These are phyloP conservation scores for Lasioglossum vierecki DNA, from an alignment of 2,888 invertebrate species.

Conservation along the genomic window DNA sequence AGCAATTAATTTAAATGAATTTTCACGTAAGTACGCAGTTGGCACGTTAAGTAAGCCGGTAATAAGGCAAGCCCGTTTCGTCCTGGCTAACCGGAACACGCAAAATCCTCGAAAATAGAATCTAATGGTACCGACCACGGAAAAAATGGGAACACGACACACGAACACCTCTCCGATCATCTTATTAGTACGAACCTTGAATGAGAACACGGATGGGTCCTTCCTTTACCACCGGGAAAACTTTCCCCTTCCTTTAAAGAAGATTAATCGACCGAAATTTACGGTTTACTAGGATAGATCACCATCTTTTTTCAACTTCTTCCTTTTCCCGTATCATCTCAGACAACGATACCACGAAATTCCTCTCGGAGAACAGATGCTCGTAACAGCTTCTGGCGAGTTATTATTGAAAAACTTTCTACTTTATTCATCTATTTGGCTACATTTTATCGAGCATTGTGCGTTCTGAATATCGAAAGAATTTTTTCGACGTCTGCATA, in stretches of 20 bases:
- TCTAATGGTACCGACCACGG: conserved; percentile 18
- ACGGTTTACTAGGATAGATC: conserved; percentile 3
- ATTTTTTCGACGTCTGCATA: not conserved
- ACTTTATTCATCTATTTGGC: not conserved
- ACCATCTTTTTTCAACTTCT: not conserved
- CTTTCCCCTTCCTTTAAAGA: conserved; percentile 40
- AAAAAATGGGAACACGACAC: conserved; percentile 19
- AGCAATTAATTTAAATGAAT: conserved; percentile 45
- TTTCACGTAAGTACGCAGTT: conserved; percentile 33
- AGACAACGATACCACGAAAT: not conserved
- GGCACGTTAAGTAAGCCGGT: conserved; percentile 28
- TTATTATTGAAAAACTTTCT: conserved; percentile 7
- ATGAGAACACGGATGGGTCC: not conserved
- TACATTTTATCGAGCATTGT: not conserved
- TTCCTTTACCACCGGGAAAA: conserved; percentile 22
- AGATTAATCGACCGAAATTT: conserved; percentile 42
- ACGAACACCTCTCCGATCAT: not conserved
- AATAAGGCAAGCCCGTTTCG: conserved; percentile 37
- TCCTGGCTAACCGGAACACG: conserved; percentile 30
- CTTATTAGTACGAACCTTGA: conserved; percentile 12
- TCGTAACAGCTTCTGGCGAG: not conserved
- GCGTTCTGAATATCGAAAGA: not conserved
- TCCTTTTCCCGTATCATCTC: not conserved
- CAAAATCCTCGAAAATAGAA: conserved; percentile 38
- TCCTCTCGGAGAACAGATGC: not conserved